Base-by-base conservation (phyloP, 1,140 invertebrate genomes). In the Neuroterus valhalla region DNA sequence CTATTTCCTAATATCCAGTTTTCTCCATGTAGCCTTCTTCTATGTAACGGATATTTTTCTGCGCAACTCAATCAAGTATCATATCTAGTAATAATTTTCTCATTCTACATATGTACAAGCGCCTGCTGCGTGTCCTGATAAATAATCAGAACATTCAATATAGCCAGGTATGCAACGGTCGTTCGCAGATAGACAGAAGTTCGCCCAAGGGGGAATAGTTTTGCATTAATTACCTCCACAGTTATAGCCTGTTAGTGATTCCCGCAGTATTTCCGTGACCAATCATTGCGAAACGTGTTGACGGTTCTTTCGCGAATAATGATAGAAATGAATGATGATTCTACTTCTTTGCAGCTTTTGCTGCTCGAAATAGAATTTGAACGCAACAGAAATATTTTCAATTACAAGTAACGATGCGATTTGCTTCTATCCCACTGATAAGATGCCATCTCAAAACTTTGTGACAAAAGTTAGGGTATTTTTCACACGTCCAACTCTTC, bases 171-270 rank as follows among this genome's bases (percentile, higher is more conserved):
- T 62, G 55, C 55, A 62, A 62, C 12, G 31, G 48, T 26, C n/a
- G 21, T 14, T 62, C 31, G 55, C 26, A n/a, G 55, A 62, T 62
- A 62, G 55, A 62, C 26, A 62, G 26, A 62, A 62, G 55, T 62
- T 62, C 55, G 55, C 55, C 50, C 26, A 62, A 62, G 21, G 55
- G 55, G 55, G 31, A 62, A 62, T 62, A 38, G 55, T 62, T 62
- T 62, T 62, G 55, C 55, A 62, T 62, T 62, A 62, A 62, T 62
- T 62, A 62, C 31, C 55, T n/a, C 11, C 23, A 15, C 21, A 31
- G 23, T 62, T 62, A n/a, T 12, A 31, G 21, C 31, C 23, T 55
- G 12, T 23, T 55, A 55, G 26, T 62, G 52, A 31, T 26, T 15
- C 52, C 10, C 52, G 23, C 23, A 26, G 31, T 23, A 31, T 62